Evolutionary conservation across 2,113 vertebrate species (phyloP), one percentile per base, ranked within the genome.

Genomic region (Riparia riparia): DNA sequence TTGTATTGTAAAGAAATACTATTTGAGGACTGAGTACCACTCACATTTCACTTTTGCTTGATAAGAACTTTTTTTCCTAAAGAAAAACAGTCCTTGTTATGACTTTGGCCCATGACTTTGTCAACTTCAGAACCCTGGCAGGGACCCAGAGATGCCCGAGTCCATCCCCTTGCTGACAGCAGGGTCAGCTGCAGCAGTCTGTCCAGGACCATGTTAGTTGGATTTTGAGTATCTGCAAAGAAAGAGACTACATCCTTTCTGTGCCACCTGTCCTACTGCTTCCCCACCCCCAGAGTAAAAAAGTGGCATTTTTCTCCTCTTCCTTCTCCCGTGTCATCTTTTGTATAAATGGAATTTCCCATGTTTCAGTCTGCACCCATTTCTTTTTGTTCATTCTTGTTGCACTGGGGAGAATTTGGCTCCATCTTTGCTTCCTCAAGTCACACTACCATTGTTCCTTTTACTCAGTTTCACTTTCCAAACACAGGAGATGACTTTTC

Each of bases 1-100:
- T 96, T 86, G 73, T 73, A 50, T 63, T 65, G 63, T 89, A 89
- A 93, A 91, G 64, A 96, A 94, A 91, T 41, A 90, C 20, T 66
- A 15, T 70, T 86, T 93, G 65, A 83, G 65, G 63, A 47, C 73
- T 72, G 58, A 37, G 11, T 79, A 41, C 39, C 37, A 78, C 29
- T 77, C 47, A 51, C 31, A 64, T 80, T 37, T 29, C n/a, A 49
- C 34, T 73, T 64, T 25, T 32, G 39, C 42, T 93, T 92, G 95
- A 95, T 97, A 96, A 92, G 45, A 93, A 63, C 14, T 20, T 15
- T 19, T 22, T 53, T 22, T 41, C 10, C 18, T 51, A 26, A 58
- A 80, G 69, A 68, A 78, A 86, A 74, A 8, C 44, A 39, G 31
- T 50, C n/a, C 85, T 89, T 93, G 29, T 70, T 93, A 41, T 66